A percentile compares a stretch with the other conserved stretches of the same genome.
Conservation (phyloP, 2,113 vertebrate genomes). For the Mystacornis crossleyi region DNA sequence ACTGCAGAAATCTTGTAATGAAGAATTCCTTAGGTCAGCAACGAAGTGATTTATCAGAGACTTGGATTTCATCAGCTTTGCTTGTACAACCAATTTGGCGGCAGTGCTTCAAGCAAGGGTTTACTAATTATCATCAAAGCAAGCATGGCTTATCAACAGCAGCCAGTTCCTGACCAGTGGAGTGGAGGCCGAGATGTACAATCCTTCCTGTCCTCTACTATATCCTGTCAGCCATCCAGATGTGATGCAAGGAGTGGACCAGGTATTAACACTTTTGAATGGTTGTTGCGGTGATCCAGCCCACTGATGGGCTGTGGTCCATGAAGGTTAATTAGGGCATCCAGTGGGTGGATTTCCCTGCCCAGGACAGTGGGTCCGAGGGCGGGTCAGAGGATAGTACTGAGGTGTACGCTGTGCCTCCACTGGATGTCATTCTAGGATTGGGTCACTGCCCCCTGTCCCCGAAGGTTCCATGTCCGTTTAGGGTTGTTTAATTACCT, state of each 20-base stretch:
- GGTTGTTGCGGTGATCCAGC: too few relatives aligned
- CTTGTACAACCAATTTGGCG: constrained; percentile 5
- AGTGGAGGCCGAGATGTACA: constrained; percentile 7
- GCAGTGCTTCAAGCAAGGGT: constrained; percentile 18
- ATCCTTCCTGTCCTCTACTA: constrained; percentile 38
- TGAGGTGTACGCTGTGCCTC: too few relatives aligned
- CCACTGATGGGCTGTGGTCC: too few relatives aligned
- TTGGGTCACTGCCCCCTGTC: too few relatives aligned
- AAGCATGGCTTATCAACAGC: background rate
- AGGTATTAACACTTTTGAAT: background rate
- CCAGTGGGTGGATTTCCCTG: too few relatives aligned
- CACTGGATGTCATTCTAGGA: too few relatives aligned
- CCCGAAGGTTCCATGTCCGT: too few relatives aligned
- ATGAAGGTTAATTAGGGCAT: too few relatives aligned
- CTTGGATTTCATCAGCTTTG: constrained; percentile 17
- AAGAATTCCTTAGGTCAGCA: constrained; percentile 64
- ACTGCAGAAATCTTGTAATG: constrained; percentile 46
- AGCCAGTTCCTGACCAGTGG: background rate
- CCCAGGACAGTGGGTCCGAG: too few relatives aligned
- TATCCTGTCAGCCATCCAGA: constrained; percentile 19
- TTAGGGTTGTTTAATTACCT: too few relatives aligned
- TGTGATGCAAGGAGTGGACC: background rate
- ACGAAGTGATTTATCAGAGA: constrained; percentile 64
- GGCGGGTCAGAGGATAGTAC: too few relatives aligned
- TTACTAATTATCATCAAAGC: constrained; percentile 38